Percentiles rank a stretch among this genome's conserved stretches.
Evolutionary conservation across 1,140 invertebrate genomes (phyloP).

Genomic region (Cydia strobilella): DNA sequence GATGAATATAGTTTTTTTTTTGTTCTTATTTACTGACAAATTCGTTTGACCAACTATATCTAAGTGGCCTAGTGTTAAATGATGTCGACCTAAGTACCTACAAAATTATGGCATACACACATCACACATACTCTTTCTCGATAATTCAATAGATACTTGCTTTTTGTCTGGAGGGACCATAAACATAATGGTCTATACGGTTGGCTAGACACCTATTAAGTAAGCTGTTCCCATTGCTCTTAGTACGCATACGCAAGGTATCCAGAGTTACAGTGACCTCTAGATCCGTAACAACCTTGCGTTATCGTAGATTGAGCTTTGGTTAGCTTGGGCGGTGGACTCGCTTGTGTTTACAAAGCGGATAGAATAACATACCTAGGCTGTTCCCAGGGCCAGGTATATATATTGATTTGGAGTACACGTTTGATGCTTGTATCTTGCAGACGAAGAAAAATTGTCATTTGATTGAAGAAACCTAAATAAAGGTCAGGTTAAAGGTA

Average conservation of each 20-base stretch:
- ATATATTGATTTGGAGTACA: no score
- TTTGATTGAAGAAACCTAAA: no score
- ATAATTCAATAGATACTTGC: background rate
- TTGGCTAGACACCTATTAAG: background rate
- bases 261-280: background rate
- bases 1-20: no score
- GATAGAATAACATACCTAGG: background rate
- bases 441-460: no score
- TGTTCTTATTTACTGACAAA: no score
- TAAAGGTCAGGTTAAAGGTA: no score
- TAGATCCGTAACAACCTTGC: background rate
- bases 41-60: no score
- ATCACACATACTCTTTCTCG: background rate
- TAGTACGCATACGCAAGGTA: background rate
- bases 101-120: background rate
- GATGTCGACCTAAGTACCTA: background rate
- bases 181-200: slow-evolving; percentile 10
- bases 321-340: background rate
- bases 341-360: background rate
- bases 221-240: background rate
- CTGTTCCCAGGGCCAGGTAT: background rate
- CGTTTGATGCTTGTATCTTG: no score
- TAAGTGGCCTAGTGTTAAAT: no score
- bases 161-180: slow-evolving; percentile 11
- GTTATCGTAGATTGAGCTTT: background rate